These are phyloP conservation scores for Sphaerophoria taeniata DNA, from an alignment of 2,888 invertebrate genomes.

Conservation along the genomic window DNA sequence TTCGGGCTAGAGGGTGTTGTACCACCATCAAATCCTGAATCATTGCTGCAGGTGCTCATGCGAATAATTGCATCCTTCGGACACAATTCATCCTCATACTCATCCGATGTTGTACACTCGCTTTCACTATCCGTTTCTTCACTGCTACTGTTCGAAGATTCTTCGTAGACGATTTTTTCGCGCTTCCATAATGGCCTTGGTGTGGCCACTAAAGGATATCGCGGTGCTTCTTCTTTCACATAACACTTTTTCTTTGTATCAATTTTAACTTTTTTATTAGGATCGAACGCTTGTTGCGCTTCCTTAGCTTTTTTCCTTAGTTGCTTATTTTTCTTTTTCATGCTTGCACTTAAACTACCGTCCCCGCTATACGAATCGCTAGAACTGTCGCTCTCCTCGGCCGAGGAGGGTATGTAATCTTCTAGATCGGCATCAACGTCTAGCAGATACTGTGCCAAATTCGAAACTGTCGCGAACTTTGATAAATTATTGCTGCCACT, in stretches of 20 bases:
- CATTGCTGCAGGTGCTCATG: constrained; percentile 90
- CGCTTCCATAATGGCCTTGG: constrained; percentile 85
- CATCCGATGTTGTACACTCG: constrained; percentile 80
- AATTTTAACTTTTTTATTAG: constrained; percentile 82
- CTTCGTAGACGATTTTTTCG: constrained; percentile 83
- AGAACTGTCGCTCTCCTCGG: constrained; percentile 80
- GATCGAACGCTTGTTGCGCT: constrained; percentile 81
- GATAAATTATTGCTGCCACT: constrained; percentile 81
- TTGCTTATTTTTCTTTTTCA: constrained; percentile 82
- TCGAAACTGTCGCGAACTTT: constrained; percentile 83
- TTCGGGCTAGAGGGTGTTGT: constrained; percentile 87
- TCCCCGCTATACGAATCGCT: constrained; percentile 80
- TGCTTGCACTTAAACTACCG: constrained; percentile 81
- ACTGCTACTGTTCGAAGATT: constrained; percentile 78
- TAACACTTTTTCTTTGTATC: constrained; percentile 82
- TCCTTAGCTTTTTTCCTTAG: constrained; percentile 80
- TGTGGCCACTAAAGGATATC: constrained; percentile 85
- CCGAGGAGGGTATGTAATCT: constrained; percentile 82
- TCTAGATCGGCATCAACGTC: constrained; percentile 83
- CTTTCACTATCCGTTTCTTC: constrained; percentile 83
- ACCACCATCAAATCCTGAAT: constrained; percentile 91
- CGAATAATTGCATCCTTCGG: constrained; percentile 82
- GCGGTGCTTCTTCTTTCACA: constrained; percentile 85
- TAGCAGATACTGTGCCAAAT: constrained; percentile 83
- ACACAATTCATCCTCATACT: constrained; percentile 79